phyloP scores from a whole-genome alignment of 2,113 vertebrate genomes.

The Dolichallabes microphthalmus region DNA sequence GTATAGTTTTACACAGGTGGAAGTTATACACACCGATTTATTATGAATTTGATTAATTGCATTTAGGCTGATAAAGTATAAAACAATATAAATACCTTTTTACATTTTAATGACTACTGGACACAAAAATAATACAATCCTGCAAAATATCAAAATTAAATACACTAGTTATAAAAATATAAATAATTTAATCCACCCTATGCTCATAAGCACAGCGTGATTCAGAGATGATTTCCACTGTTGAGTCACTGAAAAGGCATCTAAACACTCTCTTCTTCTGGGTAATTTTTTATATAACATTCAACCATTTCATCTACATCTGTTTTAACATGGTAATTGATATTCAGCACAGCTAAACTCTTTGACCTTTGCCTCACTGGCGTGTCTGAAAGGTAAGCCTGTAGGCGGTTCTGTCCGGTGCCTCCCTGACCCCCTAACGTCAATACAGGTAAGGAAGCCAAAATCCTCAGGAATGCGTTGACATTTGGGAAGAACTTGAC shows the following conservation, averaged over 20 bases:
- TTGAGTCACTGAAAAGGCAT: not conserved
- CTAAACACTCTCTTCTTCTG: slow-evolving; percentile 55
- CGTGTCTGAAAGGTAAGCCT: slow-evolving; percentile 80
- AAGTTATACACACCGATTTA: not conserved
- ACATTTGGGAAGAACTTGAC: slow-evolving; percentile 96
- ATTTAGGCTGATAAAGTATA: not conserved
- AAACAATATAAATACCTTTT: slow-evolving; percentile 12
- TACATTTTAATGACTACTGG: not conserved
- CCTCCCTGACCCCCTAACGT: slow-evolving; percentile 73
- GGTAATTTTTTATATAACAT: slow-evolving; percentile 80
- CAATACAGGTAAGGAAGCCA: slow-evolving; percentile 82
- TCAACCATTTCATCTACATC: slow-evolving; percentile 90
- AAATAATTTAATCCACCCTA: not conserved
- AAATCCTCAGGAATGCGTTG: slow-evolving; percentile 79
- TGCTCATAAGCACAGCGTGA: not conserved
- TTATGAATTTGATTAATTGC: not conserved
- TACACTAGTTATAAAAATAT: slow-evolving; percentile 39
- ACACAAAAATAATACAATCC: not conserved
- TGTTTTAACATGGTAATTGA: slow-evolving; percentile 83
- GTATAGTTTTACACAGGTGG: not conserved
- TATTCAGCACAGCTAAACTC: slow-evolving; percentile 83
- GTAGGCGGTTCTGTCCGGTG: slow-evolving; percentile 75
- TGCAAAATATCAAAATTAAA: not conserved
- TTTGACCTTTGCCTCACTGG: slow-evolving; percentile 79
- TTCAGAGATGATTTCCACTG: not conserved